Base-by-base conservation (phyloP, 2,797 vertebrate genomes). In the Kryptolebias ocellatus region DNA sequence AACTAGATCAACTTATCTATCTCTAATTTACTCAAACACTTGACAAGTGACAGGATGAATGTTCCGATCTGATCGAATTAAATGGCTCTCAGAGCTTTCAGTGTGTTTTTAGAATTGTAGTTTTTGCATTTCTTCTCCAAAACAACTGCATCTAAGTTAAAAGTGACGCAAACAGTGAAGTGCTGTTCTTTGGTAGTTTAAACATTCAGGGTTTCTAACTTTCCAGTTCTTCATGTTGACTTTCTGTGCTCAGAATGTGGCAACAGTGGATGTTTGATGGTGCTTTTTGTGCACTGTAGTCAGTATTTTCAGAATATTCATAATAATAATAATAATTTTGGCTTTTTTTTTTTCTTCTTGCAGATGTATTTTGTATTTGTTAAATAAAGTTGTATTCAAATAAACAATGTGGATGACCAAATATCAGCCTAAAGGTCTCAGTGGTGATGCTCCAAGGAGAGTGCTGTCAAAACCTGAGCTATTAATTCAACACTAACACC, bases 301-400 rank as follows among this genome's bases (percentile, higher is more conserved):
- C 75, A 64, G 62, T 81, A 70, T 85, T 86, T 74, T 68, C 24
- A 60, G 20, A 55, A 37, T 24, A 24, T 24, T 24, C 20, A 24
- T 24, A 24, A 24, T 24, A 24, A 24, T 24, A 24, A 24, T 16
- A 39, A 49, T n/a, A 27, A 17, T 28, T 60, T 51, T 68, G 29
- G 27, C 53, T 46, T 60, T 8, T 65, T 72, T 59, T 79, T 82
- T 84, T 84, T 80, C 67, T 37, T 64, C 66, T 37, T 66, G 57
- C 11, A 66, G 46, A 56, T 65, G 39, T 20, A 28, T 78, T 20
- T 80, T 42, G 62, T 76, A 70, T 80, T 85, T 89, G 65, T 71
- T 74, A 74, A 89, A 90, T 86, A 83, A 91, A 87, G 31, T 57
- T 53, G 34, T 12, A 61, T 59, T 51, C 46, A 78, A 44, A n/a